These are phyloP conservation scores for Helobdella robusta DNA, from an alignment of 2,888 invertebrate species.

Conservation along the genomic window DNA sequence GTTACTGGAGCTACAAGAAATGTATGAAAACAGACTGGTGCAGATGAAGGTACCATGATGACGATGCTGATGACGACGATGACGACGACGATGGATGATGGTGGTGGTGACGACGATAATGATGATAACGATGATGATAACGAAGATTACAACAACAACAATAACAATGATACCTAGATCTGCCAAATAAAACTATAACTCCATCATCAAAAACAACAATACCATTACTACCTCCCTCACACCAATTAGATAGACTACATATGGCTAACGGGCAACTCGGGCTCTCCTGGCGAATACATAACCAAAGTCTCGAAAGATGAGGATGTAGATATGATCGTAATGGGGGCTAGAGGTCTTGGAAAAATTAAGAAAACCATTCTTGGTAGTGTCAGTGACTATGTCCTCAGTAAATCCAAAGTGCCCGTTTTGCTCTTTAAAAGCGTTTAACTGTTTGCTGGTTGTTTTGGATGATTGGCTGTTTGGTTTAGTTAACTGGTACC, in stretches of 20 bases:
- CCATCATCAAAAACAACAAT: too few species aligned
- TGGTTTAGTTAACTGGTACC: too few species aligned
- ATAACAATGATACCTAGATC: background rate
- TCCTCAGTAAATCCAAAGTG: conserved; percentile 31
- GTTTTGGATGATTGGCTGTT: too few species aligned
- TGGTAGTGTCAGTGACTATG: conserved; percentile 35
- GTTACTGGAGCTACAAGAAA: conserved; percentile 33
- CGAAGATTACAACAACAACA: too few species aligned
- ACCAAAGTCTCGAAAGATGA: conserved; percentile 28
- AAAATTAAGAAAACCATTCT: conserved; percentile 33
- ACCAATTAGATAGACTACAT: conserved; percentile 33
- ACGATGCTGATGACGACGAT: too few species aligned
- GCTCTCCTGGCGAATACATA: conserved; percentile 32
- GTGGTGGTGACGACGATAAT: too few species aligned
- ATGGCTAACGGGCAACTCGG: conserved; percentile 32
- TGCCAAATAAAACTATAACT: too few species aligned
- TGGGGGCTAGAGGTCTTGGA: conserved; percentile 35
- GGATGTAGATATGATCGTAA: conserved; percentile 33
- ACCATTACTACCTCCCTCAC: too few species aligned
- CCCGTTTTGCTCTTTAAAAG: conserved; percentile 34
- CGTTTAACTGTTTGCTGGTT: conserved; percentile 1
- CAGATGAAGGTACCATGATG: conserved; percentile 31
- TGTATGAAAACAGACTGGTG: conserved; percentile 33
- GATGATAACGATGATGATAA: too few species aligned
- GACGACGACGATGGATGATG: too few species aligned